Evolutionary conservation across 2,113 vertebrate genomes (phyloP), one percentile per base, ranked within the genome.

Genomic region (Chlorodrepanis virens): DNA sequence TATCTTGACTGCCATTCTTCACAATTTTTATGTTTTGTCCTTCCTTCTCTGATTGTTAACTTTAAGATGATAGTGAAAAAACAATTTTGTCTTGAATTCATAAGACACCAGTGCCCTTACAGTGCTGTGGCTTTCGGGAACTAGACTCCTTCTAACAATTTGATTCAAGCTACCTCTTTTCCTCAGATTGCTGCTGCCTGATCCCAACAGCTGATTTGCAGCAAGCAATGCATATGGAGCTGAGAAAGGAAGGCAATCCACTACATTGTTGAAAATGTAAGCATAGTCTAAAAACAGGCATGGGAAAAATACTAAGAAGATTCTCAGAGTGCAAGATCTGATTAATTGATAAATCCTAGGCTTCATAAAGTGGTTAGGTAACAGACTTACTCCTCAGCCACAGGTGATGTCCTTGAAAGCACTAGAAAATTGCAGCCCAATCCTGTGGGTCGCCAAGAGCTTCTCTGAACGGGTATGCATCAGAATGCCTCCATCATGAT

Each of bases 391-490:
- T 65, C 16, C 54, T 83, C 69, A 83, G 14, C 15, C 17, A 70
- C 20, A 87, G 15, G 11, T 21, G 15, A 35, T 42, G 14, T 35
- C 39, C 52, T 37, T 77, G 63, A 89, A 87, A 90, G n/a, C 19
- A 53, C 29, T 17, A 63, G 39, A 35, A 91, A 80, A 68, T 33
- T 39, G 6, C 20, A 78, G 23, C 28, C 60, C 54, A 60, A 29
- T 59, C 39, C 39, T 29, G 5, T 25, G 24, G 7, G 16, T 76
- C 22, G 15, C 15, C 23, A 42, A 14, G 19, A 22, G 11, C 20
- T 83, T 69, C 63, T 83, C 39, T 27, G 39, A 47, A 44, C 2
- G 0, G 2, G 2, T 12, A 18, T 1, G 0, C 14, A 25, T 18
- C 0, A 0, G 27, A 65, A 33, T 60, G n/a, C 19, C 59, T 72